Evolutionary conservation across 2,888 invertebrate genomes (phyloP), one percentile per base, ranked within the genome.

Genomic region (Leptopilina syphax): DNA sequence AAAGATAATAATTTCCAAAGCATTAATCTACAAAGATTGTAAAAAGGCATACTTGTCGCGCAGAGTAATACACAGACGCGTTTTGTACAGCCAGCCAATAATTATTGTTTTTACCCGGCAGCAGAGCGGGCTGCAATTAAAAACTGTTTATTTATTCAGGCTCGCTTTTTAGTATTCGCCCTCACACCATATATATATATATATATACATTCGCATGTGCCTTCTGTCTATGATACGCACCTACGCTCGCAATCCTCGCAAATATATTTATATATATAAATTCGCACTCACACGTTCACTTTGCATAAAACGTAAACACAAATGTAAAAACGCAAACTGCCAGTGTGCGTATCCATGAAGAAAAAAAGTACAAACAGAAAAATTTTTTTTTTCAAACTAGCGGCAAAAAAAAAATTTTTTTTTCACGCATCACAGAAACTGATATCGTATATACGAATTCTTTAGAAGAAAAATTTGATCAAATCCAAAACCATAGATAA

Each of bases 61-160:
- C 81, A 78, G 81, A 85, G 86, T 86, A 87, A 88, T 85, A 85
- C 85, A 84, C 85, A 83, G 83, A 85, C 85, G 83, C 83, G 85
- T 84, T 85, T 82, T 84, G 85, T 85, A 85, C 84, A 87, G 86
- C 86, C 86, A 88, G 89, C 88, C 90, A 90, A 91, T 91, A 91
- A 91, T 91, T 91, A 91, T 91, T 91, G 90, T 91, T 91, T 91
- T 91, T 91, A 90, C 88, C 87, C 86, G 83, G 88, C 85, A 88
- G 88, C 90, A 88, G 50, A 50, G 87, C 89, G 87, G 89, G 88
- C 87, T 89, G 91, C 91, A 91, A 92, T 92, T 91, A 92, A 91
- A 92, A 92, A 91, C 90, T 91, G 91, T 91, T 92, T 91, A 91
- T 91, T 91, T 91, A 92, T 92, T 91, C 91, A 91, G 88, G 83